These are phyloP conservation scores for Trichosurus vulpecula DNA, from an alignment of 2,797 vertebrate genomes.

Conservation along the genomic window DNA sequence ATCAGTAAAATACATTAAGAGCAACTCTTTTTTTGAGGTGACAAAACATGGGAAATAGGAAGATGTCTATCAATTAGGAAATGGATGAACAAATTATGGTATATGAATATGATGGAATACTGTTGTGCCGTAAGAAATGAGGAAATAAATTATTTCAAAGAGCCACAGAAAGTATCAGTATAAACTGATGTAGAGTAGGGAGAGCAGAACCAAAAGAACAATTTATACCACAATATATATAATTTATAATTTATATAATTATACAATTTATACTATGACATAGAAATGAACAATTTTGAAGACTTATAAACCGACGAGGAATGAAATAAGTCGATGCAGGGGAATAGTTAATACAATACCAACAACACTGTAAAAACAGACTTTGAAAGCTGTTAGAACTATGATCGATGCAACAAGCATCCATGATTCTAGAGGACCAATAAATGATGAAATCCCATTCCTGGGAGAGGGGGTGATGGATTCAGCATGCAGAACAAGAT, in stretches of 20 bases:
- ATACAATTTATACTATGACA: background rate
- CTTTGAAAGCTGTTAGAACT: background rate
- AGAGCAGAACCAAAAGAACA: background rate
- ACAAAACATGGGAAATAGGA: background rate
- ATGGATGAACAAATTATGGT: background rate
- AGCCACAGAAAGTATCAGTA: background rate
- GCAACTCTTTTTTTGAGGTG: background rate
- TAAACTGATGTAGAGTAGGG: background rate
- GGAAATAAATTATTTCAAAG: background rate
- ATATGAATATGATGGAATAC: background rate
- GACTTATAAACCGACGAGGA: background rate
- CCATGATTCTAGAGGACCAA: background rate
- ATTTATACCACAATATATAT: background rate
- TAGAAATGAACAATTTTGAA: background rate
- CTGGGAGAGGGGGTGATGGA: background rate
- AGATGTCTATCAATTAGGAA: background rate
- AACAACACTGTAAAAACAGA: background rate
- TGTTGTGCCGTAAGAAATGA: background rate
- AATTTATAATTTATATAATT: background rate
- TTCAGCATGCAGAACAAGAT: background rate
- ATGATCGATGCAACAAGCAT: background rate
- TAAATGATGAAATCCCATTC: background rate
- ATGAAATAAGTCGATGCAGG: background rate
- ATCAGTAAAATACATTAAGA: background rate
- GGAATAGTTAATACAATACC: background rate